Percentiles rank a stretch among this genome's conserved stretches.
Evolutionary conservation across 2,113 vertebrate species (phyloP).

Genomic region (Thalassoma bifasciatum): DNA sequence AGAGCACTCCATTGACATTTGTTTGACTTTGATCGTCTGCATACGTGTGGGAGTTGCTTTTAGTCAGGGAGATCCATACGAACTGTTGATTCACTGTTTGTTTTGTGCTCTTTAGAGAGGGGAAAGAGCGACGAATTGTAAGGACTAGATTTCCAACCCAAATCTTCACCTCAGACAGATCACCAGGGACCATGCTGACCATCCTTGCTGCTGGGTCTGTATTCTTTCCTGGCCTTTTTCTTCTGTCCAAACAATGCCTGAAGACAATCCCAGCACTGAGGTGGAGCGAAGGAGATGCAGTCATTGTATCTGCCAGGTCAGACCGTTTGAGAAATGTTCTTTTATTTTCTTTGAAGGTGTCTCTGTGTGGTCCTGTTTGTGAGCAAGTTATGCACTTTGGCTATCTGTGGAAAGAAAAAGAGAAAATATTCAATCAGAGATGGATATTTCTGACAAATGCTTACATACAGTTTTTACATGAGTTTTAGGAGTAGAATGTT

Average conservation of each 20-base stretch:
- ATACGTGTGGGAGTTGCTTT: not conserved
- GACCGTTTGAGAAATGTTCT: not conserved
- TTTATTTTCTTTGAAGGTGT: too few species aligned
- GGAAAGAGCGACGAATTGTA: conserved; percentile 60
- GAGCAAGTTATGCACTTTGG: too few species aligned
- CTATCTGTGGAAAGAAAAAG: too few species aligned
- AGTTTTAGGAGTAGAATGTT: not conserved
- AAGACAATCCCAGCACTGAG: conserved; percentile 86
- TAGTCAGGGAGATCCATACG: conserved; percentile 10
- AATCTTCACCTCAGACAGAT: conserved; percentile 59
- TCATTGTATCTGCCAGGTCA: conserved; percentile 91
- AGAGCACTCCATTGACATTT: conserved; percentile 2
- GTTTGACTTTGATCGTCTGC: conserved; percentile 40
- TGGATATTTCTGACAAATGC: too few species aligned
- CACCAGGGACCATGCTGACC: conserved; percentile 85
- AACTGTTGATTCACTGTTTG: conserved; percentile 5
- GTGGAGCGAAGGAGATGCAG: conserved; percentile 90
- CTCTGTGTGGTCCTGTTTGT: not conserved
- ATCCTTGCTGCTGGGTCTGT: conserved; percentile 89
- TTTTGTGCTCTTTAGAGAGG: conserved; percentile 62
- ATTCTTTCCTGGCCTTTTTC: conserved; percentile 92
- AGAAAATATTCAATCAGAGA: too few species aligned
- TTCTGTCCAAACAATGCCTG: conserved; percentile 89
- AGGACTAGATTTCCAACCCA: conserved; percentile 68
- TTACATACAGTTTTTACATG: not conserved